A percentile compares a stretch with the other conserved stretches of the same genome.
Conservation (phyloP, 2,113 vertebrate species). For the Syngnathoides biaculeatus region DNA sequence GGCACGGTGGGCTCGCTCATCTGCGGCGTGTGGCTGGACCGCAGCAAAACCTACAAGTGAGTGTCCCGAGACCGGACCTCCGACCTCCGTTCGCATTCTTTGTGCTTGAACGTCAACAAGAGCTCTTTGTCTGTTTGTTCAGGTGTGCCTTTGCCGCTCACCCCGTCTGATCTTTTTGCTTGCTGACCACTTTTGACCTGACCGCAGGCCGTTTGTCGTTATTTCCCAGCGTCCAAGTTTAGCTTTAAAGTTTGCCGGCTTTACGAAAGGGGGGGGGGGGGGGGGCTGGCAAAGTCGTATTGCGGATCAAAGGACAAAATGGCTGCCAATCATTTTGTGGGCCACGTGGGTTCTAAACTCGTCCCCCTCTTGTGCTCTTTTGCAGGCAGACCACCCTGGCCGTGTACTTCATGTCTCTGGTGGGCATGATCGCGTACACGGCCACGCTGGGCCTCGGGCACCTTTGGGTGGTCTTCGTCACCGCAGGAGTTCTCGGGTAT, state of each 20-base stretch:
- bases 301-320: too few relatives aligned
- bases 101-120: not conserved
- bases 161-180: not conserved
- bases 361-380: slow-evolving; percentile 6
- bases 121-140: slow-evolving; percentile 31
- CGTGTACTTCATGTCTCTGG: slow-evolving; percentile 85
- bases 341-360: too few relatives aligned
- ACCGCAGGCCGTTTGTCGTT: slow-evolving; percentile 3
- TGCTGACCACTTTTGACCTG: not conserved
- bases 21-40: slow-evolving; percentile 92
- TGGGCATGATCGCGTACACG: slow-evolving; percentile 86
- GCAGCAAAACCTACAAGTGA: slow-evolving; percentile 95
- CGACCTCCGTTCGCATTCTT: not conserved
- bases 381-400: slow-evolving; percentile 84
- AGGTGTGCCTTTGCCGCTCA: slow-evolving; percentile 33
- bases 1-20: slow-evolving; percentile 91
- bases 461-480: slow-evolving; percentile 93
- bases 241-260: not conserved
- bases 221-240: not conserved
- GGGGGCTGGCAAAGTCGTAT: too few relatives aligned
- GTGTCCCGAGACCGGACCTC: slow-evolving; percentile 16
- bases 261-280: too few relatives aligned
- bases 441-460: slow-evolving; percentile 79
- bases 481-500: slow-evolving; percentile 86
- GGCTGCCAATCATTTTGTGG: too few relatives aligned